These are phyloP conservation scores for Syrista parreyssii DNA, from an alignment of 2,888 invertebrate genomes.

Conservation along the genomic window DNA sequence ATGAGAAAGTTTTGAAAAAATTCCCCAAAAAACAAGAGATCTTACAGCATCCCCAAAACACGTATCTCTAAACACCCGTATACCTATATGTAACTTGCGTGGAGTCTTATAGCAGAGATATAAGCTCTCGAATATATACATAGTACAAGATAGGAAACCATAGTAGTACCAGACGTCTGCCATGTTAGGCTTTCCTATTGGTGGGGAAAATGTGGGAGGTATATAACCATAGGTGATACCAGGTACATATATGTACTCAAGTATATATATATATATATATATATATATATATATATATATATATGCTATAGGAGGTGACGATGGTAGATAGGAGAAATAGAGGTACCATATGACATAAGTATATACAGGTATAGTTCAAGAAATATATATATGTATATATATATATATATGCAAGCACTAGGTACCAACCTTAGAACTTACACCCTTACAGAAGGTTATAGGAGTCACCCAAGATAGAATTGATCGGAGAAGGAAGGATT, in stretches of 20 bases:
- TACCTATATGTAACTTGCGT: not conserved
- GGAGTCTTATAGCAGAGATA: not conserved
- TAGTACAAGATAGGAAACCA: not conserved
- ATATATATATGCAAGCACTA: not conserved
- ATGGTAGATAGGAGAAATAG: not conserved
- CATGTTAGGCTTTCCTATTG: not conserved
- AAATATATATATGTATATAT: not conserved
- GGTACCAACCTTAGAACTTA: not conserved
- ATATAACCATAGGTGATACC: not conserved
- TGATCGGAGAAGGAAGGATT: slow-evolving; percentile 54
- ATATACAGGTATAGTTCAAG: not conserved
- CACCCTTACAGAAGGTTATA: not conserved
- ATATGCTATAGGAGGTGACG: not conserved
- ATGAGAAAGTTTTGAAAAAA: not conserved
- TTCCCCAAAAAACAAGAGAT: not conserved
- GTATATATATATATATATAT: too few species aligned
- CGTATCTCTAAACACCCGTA: not conserved
- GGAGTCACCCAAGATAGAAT: slow-evolving; percentile 38
- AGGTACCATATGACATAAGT: not conserved
- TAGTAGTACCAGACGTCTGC: not conserved
- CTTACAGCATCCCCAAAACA: not conserved
- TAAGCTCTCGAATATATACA: not conserved
- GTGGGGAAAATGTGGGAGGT: not conserved
- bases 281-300: not conserved
- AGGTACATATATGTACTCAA: not conserved